These are phyloP conservation scores for Diaprepes abbreviatus DNA, from an alignment of 2,888 invertebrate genomes.

Conservation along the genomic window DNA sequence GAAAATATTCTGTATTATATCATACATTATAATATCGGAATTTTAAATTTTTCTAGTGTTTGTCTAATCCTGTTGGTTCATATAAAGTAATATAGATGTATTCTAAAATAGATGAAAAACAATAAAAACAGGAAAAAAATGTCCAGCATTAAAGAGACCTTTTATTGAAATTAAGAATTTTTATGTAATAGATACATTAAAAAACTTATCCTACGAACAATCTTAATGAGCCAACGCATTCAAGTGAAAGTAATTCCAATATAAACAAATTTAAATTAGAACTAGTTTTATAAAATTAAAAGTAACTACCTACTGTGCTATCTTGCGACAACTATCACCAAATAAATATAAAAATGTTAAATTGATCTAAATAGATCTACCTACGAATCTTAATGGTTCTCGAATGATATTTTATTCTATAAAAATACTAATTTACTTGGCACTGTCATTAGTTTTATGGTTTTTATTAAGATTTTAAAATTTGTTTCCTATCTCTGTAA, in stretches of 20 bases:
- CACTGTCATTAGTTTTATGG: conserved; percentile 12
- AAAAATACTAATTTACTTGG: conserved; percentile 5
- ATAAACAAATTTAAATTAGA: conserved; percentile 5
- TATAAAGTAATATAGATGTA: no score
- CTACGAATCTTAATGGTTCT: conserved; percentile 11
- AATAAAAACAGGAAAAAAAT: no score
- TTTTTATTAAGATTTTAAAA: background rate
- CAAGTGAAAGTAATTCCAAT: conserved; percentile 5
- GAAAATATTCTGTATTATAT: no score
- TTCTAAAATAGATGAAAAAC: no score
- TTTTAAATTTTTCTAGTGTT: no score
- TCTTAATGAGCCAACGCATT: background rate
- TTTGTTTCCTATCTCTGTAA: background rate
- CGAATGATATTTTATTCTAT: conserved; percentile 8
- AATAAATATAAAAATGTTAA: conserved; percentile 17
- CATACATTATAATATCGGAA: no score
- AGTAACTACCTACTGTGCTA: conserved; percentile 13
- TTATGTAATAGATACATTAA: background rate
- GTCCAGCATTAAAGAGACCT: no score
- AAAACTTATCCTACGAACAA: background rate
- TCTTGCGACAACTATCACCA: conserved; percentile 8
- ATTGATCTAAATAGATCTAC: conserved; percentile 22
- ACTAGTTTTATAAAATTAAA: conserved; percentile 12
- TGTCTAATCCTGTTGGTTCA: no score
- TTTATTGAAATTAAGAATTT: background rate